Percentiles rank a stretch among this genome's conserved stretches.
These are phyloP conservation scores for Pyrgus malvae DNA, from an alignment of 2,888 invertebrate genomes.

Conservation along the genomic window DNA sequence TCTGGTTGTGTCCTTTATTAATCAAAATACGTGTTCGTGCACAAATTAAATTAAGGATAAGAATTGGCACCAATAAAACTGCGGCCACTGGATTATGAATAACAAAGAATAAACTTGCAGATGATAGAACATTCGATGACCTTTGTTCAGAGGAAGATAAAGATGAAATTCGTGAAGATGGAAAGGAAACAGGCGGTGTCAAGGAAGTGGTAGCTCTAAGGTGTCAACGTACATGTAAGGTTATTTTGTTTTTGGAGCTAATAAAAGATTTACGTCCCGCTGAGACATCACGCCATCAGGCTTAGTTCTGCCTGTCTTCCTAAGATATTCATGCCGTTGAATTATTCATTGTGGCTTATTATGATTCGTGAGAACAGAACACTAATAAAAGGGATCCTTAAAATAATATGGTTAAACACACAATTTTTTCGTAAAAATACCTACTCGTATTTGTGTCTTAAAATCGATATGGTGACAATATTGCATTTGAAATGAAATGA, in stretches of 20 bases:
- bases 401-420: too few species aligned
- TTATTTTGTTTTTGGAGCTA: conserved; percentile 50
- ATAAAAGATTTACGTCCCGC: conserved; percentile 59
- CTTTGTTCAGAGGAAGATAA: background rate
- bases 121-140: background rate
- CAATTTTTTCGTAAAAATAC: too few species aligned
- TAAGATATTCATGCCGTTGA: conserved; percentile 12
- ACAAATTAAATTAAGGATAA: conserved; percentile 63
- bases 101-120: background rate
- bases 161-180: background rate
- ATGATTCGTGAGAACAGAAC: background rate
- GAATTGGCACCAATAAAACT: conserved; percentile 45
- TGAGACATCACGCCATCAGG: conserved; percentile 34
- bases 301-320: conserved; percentile 26
- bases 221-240: conserved; percentile 50
- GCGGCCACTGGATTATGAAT: conserved; percentile 46
- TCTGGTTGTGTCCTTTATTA: conserved; percentile 49
- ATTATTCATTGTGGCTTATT: conserved; percentile 15
- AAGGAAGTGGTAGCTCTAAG: conserved; percentile 32
- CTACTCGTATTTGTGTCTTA: too few species aligned
- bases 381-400: background rate
- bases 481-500: too few species aligned
- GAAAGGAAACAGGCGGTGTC: background rate
- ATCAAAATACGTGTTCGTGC: conserved; percentile 55
- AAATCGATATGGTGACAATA: too few species aligned